Evolutionary conservation across 2,888 invertebrate genomes (phyloP), one percentile per base, ranked within the genome.

Genomic region (Epinotia nisella): DNA sequence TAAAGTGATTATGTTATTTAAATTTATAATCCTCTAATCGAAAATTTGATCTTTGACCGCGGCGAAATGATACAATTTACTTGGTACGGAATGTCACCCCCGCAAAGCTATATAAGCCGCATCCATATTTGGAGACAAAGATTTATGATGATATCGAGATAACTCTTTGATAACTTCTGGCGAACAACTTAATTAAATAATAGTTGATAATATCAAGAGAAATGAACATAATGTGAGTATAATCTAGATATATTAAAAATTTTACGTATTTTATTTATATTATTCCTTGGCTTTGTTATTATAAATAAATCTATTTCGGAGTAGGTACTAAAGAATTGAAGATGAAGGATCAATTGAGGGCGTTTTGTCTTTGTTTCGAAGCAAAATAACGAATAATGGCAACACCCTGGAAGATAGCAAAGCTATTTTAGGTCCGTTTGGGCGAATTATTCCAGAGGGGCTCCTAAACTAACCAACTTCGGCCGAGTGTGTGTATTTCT

Each of bases 401-500:
- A 17, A 51, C 17, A 58, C 41, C 21, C 41, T 59, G 58, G 62
- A 68, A 58, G 62, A 68, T 58, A 68, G 62, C 39, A 24, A 17
- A 64, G 68, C 73, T 64, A 69, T 73, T 64, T 73, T 69, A 73
- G 68, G 73, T 73, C 73, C 64, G 73, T 78, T 78, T 82, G 79
- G 82, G 82, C 79, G 85, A 82, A 88, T 87, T 87, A 86, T 86
- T 83, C 83, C 79, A 80, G 71, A 72, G 83, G 83, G 83, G 82
- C 85, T 85, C 81, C 87, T 89, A 87, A 90, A 82, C 81, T 79
- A 81, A 78, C 75, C 74, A 70, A 75, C 70, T 71, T 66, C 84
- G 86, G 85, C 83, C 81, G 87, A 86, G 87, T 87, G 83, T 84
- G 83, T 85, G 85, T 87, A 83, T 86, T 86, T 84, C 85, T 85